phyloP scores from a whole-genome alignment of 2,797 vertebrate genomes.

The Gobionotothen gibberifrons region DNA sequence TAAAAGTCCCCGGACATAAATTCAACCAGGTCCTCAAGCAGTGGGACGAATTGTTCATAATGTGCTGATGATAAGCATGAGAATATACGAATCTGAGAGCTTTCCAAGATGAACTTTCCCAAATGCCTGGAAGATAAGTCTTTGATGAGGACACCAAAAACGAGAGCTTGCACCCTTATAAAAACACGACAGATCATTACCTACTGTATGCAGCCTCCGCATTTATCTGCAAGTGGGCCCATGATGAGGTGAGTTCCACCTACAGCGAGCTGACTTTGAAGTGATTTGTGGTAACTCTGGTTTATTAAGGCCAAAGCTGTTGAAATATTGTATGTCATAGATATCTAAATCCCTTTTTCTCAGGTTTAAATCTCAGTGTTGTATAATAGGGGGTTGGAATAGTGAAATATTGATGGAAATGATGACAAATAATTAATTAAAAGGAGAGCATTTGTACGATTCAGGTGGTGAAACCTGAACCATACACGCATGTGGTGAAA shows the following conservation, averaged over 20 bases:
- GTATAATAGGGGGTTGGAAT: background rate
- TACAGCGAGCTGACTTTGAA: slow-evolving; percentile 26
- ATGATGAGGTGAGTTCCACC: slow-evolving; percentile 37
- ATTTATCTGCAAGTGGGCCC: slow-evolving; percentile 49
- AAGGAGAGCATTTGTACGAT: background rate
- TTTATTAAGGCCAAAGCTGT: slow-evolving; percentile 46
- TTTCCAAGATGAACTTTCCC: slow-evolving; percentile 58
- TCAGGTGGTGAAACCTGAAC: background rate
- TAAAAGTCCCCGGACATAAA: slow-evolving; percentile 41
- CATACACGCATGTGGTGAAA: no score
- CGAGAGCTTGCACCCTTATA: slow-evolving; percentile 43
- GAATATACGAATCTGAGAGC: slow-evolving; percentile 51
- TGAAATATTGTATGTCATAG: slow-evolving; percentile 35
- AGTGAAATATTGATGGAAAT: slow-evolving; percentile 11
- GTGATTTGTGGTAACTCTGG: slow-evolving; percentile 36
- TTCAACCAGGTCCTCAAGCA: slow-evolving; percentile 36
- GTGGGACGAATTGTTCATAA: slow-evolving; percentile 57
- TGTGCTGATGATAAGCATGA: slow-evolving; percentile 38
- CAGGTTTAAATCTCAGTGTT: slow-evolving; percentile 19
- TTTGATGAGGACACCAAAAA: slow-evolving; percentile 66
- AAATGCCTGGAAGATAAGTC: slow-evolving; percentile 63
- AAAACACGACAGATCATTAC: slow-evolving; percentile 61
- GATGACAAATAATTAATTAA: background rate
- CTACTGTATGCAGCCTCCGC: slow-evolving; percentile 26
- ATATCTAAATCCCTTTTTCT: slow-evolving; percentile 16